phyloP scores from a whole-genome alignment of 2,113 vertebrate genomes.

The Glareola pratincola region DNA sequence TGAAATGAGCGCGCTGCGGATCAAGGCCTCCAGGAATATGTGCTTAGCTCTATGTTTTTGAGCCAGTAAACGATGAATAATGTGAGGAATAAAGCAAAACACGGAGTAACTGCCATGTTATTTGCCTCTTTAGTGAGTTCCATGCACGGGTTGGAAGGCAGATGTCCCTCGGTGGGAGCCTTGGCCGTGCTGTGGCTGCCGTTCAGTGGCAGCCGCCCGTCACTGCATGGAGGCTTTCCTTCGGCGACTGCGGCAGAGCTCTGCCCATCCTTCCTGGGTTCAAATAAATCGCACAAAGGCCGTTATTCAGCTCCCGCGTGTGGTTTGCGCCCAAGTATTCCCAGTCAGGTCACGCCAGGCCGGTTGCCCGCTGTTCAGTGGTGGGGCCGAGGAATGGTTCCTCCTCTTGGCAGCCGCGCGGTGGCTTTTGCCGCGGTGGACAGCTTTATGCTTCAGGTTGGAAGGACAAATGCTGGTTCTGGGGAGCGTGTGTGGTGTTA shows the following conservation, averaged over 20 bases:
- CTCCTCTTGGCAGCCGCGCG: fast-evolving
- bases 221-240: background rate
- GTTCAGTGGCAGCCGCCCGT: background rate
- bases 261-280: background rate
- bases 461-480: background rate
- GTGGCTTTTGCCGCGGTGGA: background rate
- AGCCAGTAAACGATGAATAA: fast-evolving
- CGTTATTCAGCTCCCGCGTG: background rate
- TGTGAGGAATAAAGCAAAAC: background rate
- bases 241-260: fast-evolving
- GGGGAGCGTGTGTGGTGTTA: background rate
- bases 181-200: background rate
- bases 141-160: fast-evolving
- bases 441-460: background rate
- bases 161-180: fast-evolving
- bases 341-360: background rate
- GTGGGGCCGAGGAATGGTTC: background rate
- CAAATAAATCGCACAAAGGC: background rate
- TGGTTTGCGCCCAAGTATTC: background rate
- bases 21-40: background rate
- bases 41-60: background rate
- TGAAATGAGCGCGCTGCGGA: background rate
- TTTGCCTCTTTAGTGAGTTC: background rate
- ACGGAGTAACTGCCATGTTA: fast-evolving
- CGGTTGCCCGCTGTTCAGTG: fast-evolving